These are phyloP conservation scores for Platanista minor DNA, from an alignment of 2,113 vertebrate species.

Conservation along the genomic window DNA sequence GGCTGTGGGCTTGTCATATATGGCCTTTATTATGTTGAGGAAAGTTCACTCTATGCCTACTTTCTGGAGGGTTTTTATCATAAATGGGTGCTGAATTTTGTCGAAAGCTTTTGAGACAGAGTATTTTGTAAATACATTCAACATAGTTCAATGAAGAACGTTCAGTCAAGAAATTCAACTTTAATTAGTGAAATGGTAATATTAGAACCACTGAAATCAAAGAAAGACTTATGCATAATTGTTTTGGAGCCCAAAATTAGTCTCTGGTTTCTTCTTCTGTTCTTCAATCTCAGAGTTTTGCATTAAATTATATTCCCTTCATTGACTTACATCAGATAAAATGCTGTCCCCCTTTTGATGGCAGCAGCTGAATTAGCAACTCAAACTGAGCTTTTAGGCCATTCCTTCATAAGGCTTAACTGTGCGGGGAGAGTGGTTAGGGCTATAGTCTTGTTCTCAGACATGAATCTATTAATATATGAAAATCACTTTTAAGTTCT, in stretches of 20 bases:
- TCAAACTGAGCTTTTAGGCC: background rate
- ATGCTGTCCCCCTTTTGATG: constrained; percentile 24
- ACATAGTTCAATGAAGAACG: constrained; percentile 48
- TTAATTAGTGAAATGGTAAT: constrained; percentile 77
- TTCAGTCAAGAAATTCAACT: constrained; percentile 50
- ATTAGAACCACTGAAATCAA: constrained; percentile 72
- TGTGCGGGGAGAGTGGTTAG: background rate
- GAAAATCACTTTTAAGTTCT: background rate
- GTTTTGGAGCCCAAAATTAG: constrained; percentile 61
- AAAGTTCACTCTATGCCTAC: too few species aligned
- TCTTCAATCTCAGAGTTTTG: constrained; percentile 46
- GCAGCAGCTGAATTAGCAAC: constrained; percentile 59
- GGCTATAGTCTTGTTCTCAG: background rate
- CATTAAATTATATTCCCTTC: constrained; percentile 65
- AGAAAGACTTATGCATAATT: constrained; percentile 60
- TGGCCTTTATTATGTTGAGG: too few species aligned
- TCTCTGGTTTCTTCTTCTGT: constrained; percentile 67
- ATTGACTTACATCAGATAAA: constrained; percentile 69
- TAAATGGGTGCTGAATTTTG: too few species aligned
- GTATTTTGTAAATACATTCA: constrained; percentile 43
- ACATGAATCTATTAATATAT: background rate
- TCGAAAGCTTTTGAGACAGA: background rate
- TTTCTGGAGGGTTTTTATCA: too few species aligned
- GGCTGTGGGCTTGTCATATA: too few species aligned
- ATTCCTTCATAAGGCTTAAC: background rate